Percentiles rank a stretch among this genome's conserved stretches.
Evolutionary conservation across 2,797 vertebrate species (phyloP).

Genomic region (Phrynocephalus guinanensis): DNA sequence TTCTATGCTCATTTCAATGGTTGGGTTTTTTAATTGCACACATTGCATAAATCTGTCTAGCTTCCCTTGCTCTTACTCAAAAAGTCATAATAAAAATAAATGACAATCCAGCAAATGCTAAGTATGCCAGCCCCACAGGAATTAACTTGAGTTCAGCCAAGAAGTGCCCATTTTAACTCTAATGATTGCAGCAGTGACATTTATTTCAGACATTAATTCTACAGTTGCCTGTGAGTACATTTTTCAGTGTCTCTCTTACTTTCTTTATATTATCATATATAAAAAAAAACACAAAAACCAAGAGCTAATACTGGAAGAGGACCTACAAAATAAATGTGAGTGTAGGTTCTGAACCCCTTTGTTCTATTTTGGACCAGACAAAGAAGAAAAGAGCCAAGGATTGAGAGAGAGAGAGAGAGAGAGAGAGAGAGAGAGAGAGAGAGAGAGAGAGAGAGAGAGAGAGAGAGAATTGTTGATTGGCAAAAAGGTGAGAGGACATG

Average conservation of each 20-base stretch:
- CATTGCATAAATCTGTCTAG: conserved; percentile 18
- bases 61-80: conserved; percentile 7
- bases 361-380: background rate
- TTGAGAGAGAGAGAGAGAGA: too few relatives aligned
- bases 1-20: background rate
- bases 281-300: too few relatives aligned
- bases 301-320: conserved; percentile 42
- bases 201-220: background rate
- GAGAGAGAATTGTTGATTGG: conserved; percentile 53
- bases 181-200: background rate
- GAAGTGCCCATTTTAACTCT: background rate
- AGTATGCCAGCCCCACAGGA: background rate
- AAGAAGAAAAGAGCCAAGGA: conserved; percentile 16
- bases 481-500: conserved; percentile 67
- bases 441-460: background rate
- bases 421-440: too few relatives aligned
- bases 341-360: conserved; percentile 3
- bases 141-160: background rate
- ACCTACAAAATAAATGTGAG: background rate
- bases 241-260: conserved; percentile 13
- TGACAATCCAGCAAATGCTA: background rate
- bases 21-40: conserved; percentile 10
- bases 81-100: background rate
- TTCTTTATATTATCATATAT: conserved; percentile 46
- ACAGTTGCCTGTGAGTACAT: background rate